phyloP scores from a whole-genome alignment of 2,888 invertebrate genomes.

The Urechis unicinctus region DNA sequence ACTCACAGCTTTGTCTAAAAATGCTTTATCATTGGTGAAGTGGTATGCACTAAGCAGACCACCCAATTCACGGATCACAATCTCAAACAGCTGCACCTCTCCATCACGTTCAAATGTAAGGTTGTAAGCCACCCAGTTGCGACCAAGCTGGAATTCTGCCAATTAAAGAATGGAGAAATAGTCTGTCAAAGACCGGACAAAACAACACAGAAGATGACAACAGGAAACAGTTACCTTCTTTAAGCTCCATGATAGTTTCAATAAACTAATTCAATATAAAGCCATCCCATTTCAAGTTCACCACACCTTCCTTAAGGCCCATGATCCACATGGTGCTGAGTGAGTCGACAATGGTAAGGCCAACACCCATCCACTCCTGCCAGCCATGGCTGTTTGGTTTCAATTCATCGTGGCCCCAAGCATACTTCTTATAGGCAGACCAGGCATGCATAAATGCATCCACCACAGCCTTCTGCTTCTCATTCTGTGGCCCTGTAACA shows the following conservation, averaged over 20 bases:
- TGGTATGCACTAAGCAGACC: conserved; percentile 87
- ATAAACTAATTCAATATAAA: too few relatives aligned
- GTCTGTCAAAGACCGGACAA: too few relatives aligned
- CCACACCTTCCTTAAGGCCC: conserved; percentile 78
- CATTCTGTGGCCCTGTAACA: conserved; percentile 67
- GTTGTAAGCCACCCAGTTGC: conserved; percentile 77
- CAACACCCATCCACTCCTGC: conserved; percentile 92
- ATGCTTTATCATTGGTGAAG: conserved; percentile 78
- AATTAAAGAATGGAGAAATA: background rate
- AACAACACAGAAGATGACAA: too few relatives aligned
- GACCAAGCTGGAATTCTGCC: conserved; percentile 59
- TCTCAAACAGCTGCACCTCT: conserved; percentile 58
- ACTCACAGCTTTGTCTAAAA: conserved; percentile 73
- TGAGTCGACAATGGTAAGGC: conserved; percentile 88
- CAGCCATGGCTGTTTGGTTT: conserved; percentile 79
- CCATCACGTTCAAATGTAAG: conserved; percentile 73
- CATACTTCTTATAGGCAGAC: conserved; percentile 84
- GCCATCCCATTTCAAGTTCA: background rate
- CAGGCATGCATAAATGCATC: conserved; percentile 89
- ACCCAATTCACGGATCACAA: conserved; percentile 87
- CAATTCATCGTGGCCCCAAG: conserved; percentile 96
- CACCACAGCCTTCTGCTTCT: conserved; percentile 76
- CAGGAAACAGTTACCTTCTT: too few relatives aligned
- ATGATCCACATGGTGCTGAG: conserved; percentile 94
- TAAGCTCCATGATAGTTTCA: too few relatives aligned